A percentile compares a stretch with the other conserved stretches of the same genome.
Conservation (phyloP, 64 coral and sea anemone genomes). For the Pachyseris speciosa region DNA sequence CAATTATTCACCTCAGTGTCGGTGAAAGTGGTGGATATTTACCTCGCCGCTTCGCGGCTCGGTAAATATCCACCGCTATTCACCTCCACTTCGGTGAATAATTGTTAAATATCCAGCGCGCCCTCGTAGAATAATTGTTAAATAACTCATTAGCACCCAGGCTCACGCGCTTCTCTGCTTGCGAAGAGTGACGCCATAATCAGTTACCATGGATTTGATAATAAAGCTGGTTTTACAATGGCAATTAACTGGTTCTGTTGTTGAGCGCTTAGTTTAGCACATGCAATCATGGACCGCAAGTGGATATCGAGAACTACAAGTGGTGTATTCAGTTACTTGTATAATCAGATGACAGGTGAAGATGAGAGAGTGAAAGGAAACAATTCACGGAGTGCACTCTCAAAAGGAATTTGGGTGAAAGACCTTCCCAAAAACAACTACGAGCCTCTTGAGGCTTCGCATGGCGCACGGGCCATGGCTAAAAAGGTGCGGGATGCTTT, state of each 20-base stretch:
- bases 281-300: background rate
- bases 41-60: too few relatives aligned
- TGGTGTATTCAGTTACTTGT: background rate
- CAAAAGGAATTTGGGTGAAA: background rate
- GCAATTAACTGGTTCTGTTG: background rate
- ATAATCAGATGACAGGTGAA: background rate
- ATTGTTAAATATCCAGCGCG: too few relatives aligned
- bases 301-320: slow-evolving; percentile 22
- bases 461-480: background rate
- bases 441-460: background rate
- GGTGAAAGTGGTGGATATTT: too few relatives aligned
- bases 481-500: slow-evolving; percentile 8
- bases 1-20: too few relatives aligned
- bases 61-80: too few relatives aligned
- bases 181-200: background rate
- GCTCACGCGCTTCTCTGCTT: background rate
- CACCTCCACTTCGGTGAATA: too few relatives aligned
- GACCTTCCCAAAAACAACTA: slow-evolving; percentile 7
- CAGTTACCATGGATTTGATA: background rate
- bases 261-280: too few relatives aligned
- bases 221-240: background rate
- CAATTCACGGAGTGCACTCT: background rate
- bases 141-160: too few relatives aligned
- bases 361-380: background rate
- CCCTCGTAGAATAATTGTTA: too few relatives aligned